Evolutionary conservation across 2,888 invertebrate species (phyloP), one percentile per base, ranked within the genome.

Genomic region (Pseudanteris insignis): DNA sequence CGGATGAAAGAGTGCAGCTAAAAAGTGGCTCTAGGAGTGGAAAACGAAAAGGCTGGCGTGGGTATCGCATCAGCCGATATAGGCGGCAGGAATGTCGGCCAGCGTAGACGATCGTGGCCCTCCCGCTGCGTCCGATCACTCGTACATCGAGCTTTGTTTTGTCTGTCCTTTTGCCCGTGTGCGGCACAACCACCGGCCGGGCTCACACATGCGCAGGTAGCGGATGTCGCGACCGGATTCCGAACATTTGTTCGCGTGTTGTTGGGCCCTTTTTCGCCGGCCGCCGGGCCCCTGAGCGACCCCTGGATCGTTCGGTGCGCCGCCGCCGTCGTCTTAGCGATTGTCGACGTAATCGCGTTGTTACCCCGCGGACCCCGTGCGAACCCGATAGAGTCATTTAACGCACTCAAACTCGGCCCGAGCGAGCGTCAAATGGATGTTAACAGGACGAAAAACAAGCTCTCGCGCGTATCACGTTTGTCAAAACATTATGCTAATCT

Each of bases 11-110:
- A n/a, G n/a, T n/a, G n/a, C 18, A 6, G 18, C 18, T 6, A 18
- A 18, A 18, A 18, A 18, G 18, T 18, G 6, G 18, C 18, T 18
- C 18, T 18, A 6, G n/a, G n/a, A n/a, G n/a, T n/a, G n/a, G n/a
- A n/a, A n/a, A n/a, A n/a, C n/a, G n/a, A n/a, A n/a, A n/a, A n/a
- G n/a, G n/a, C 15, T 7, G 14, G 30, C 30, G 30, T 3, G 25
- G 43, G 33, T 37, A 37, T 48, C 18, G 37, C 29, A 46, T 33
- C 67, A 71, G 67, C 70, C 69, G 67, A 68, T 69, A 70, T 64
- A 69, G 54, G 51, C 37, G 60, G 67, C 67, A 70, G 68, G 47
- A 47, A 55, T 72, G 71, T 67, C 67, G 65, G 53, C 63, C 63
- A 65, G 64, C 57, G 67, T 62, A 68, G 66, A 67, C 68, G 58